These are phyloP conservation scores for human (Homo sapiens) DNA, from an alignment of 2,113 vertebrate species.

Conservation along the genomic window GRCh38 chr4:155963001-155963500, in stretches of 20 bases:
- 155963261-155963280: constrained; percentile 2
- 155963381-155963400: neutral
- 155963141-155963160: constrained; percentile 42
- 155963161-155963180: constrained; percentile 10
- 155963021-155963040: constrained; percentile 55
- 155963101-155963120: constrained; percentile 53
- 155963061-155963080: constrained; percentile 63
- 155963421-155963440: neutral
- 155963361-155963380: neutral
- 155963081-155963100: constrained; percentile 66
- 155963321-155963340: neutral
- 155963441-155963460: neutral
- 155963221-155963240: constrained; percentile 25
- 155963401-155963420: neutral
- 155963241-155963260: constrained; percentile 11
- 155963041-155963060: constrained; percentile 62
- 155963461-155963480: neutral
- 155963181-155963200: constrained; percentile 60
- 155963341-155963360: neutral
- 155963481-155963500: neutral
- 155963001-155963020: constrained; percentile 63
- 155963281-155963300: neutral
- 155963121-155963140: constrained; percentile 15
- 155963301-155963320: constrained; percentile 2
- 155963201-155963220: constrained; percentile 55